Base-by-base conservation (phyloP, 2,797 vertebrate species). In the Coreius guichenoti region DNA sequence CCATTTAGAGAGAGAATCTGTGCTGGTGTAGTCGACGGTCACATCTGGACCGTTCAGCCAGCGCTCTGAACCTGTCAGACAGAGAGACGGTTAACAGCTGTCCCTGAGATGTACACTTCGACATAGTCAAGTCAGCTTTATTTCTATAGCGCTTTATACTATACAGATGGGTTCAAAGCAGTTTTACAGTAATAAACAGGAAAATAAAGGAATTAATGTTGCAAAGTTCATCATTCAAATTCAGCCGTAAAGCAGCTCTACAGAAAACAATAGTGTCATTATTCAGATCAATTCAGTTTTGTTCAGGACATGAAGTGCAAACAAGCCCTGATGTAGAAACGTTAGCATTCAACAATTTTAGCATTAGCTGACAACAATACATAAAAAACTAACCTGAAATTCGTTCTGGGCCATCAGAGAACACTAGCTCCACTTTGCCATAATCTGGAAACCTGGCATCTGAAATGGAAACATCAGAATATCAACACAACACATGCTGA, bases 361-460 rank as follows among this genome's bases (percentile, higher is more conserved):
- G 29, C 3, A 36, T 23, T 54, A 54, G 31, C 74, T 56, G 12
- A 36, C 12, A 36, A 19, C 7, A n/a, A 29, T 6, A 19, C 26
- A 33, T 63, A 23, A 39, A 61, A 63, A 80, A 87, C 94, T 47
- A 92, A 99, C 98, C 97, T 95, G 94, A 95, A 80, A 97, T 95
- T 92, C 95, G 97, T 92, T 98, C 98, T 0, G 97, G 97, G 68
- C 96, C 95, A 90, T 94, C 96, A 0, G 98, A 99, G 93, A 99
- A 98, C 80, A 99, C 92, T 81, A 99, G 90, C 91, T 99, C 98
- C 86, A 99, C 95, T 95, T 96, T 98, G 45, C 97, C 95, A 0
- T 96, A 95, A 91, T 97, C 96, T 83, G 97, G 96, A 91, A 99
- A 99, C 92, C 96, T 95, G 88, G 95, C 93, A 94, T 98, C 98